Base-by-base conservation (phyloP, 2,888 invertebrate genomes). In the Crossocerus cetratus region DNA sequence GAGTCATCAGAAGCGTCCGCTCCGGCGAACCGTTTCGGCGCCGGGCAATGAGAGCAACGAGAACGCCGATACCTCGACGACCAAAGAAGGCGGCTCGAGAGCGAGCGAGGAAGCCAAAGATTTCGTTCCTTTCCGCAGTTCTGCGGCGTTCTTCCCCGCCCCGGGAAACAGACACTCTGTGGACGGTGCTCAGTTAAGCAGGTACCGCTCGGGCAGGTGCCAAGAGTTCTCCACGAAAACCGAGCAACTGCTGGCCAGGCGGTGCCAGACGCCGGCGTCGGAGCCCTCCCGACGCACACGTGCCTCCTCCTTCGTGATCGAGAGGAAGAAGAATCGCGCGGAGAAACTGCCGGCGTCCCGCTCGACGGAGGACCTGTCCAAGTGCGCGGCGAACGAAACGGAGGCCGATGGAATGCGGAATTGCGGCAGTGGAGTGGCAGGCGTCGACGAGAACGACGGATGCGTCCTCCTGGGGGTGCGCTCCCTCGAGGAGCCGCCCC, bases 401-500 rank as follows among this genome's bases (percentile, higher is more conserved):
- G 75, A 77, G 45, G 77, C 68, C 58, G 81, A 80, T 77, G 81
- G 83, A 66, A 83, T 83, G 82, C 82, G 79, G 74, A 81, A 76
- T 56, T 80, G 81, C 72, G 74, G 75, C 69, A 76, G 77, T 62
- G 68, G 67, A 22, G 86, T 86, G 68, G 84, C 86, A 22, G 82
- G 83, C 60, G 79, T 83, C 69, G 83, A 83, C 68, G 87, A 87
- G 68, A 84, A 86, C 80, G 84, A 81, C 2, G 80, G 84, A 43
- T 90, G 90, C 82, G 84, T 89, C 21, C 82, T 90, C 16, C 75
- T 90, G 22, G 84, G 88, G 57, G 84, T 90, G 4, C 71, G 80
- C 13, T 66, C 73, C n/a, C 74, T 80, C 57, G 76, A 73, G 61
- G 78, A 78, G 23, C 62, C 62, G 21, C 73, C 68, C 20, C 76